Conservation (phyloP, 2,888 invertebrate genomes). For the Drosophila affinis region DNA sequence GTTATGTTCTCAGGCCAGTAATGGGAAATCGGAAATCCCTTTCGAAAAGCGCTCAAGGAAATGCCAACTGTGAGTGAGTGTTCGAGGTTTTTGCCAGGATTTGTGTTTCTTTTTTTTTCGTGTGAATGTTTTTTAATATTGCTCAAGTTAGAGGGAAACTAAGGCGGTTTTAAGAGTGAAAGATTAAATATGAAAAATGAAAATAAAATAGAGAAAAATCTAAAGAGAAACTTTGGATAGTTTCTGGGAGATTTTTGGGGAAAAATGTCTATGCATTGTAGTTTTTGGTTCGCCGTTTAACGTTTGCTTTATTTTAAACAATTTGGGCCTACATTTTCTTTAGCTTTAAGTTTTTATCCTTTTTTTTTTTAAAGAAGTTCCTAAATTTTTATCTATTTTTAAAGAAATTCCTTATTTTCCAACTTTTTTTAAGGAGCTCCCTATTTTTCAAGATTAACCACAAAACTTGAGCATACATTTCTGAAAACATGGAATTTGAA, state of each 20-base stretch:
- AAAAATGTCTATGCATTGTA: too few species aligned
- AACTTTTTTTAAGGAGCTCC: background rate
- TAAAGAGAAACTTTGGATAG: background rate
- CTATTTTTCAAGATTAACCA: background rate
- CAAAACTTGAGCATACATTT: background rate
- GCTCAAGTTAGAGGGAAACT: background rate
- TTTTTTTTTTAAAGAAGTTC: too few species aligned
- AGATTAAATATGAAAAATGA: background rate
- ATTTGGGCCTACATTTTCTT: background rate
- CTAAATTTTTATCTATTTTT: background rate
- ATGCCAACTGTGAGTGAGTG: background rate
- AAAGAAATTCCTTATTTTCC: too few species aligned
- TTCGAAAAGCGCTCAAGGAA: slow-evolving; percentile 10
- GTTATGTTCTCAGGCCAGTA: slow-evolving; percentile 29
- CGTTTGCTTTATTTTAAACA: too few species aligned
- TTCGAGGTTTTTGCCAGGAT: background rate
- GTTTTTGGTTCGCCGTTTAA: too few species aligned
- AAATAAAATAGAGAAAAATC: background rate
- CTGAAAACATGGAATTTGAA: background rate
- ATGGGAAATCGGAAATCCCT: slow-evolving; percentile 11
- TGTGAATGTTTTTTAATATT: background rate
- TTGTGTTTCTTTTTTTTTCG: background rate
- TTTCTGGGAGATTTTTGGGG: background rate
- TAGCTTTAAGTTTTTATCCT: background rate
- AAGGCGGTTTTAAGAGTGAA: background rate